phyloP scores from a whole-genome alignment of 2,888 invertebrate species.

The Ceramica pisi region DNA sequence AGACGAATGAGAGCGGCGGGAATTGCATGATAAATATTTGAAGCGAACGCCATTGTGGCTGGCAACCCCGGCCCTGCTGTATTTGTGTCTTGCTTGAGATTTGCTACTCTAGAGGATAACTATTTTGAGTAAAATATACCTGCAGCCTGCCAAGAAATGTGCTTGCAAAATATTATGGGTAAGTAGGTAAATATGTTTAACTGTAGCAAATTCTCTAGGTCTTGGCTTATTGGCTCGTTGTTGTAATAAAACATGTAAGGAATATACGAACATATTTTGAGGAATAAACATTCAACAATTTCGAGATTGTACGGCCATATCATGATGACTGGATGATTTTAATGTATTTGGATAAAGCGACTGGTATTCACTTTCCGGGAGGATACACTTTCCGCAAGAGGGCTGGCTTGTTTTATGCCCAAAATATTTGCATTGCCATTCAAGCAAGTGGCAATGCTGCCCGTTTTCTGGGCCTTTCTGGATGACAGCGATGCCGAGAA shows the following conservation, averaged over 20 bases:
- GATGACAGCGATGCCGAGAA: too few species aligned
- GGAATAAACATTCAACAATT: too few species aligned
- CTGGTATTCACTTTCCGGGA: too few species aligned
- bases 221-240: neutral
- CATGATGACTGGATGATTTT: too few species aligned
- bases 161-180: constrained; percentile 43
- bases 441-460: too few species aligned
- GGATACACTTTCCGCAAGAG: too few species aligned
- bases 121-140: constrained; percentile 56
- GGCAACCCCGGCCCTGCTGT: constrained; percentile 52
- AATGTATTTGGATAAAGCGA: too few species aligned
- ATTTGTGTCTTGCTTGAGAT: constrained; percentile 58
- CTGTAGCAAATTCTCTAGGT: neutral
- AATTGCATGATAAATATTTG: constrained; percentile 82
- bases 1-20: constrained; percentile 79
- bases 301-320: too few species aligned
- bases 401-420: too few species aligned
- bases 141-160: constrained; percentile 43
- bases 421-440: too few species aligned
- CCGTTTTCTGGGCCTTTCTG: too few species aligned
- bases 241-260: neutral
- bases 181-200: constrained; percentile 42
- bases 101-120: constrained; percentile 56
- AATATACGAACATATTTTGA: too few species aligned
- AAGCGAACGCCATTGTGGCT: constrained; percentile 70